Evolutionary conservation across 2,888 invertebrate genomes (phyloP), one percentile per base, ranked within the genome.

Genomic region (Spodoptera picta): DNA sequence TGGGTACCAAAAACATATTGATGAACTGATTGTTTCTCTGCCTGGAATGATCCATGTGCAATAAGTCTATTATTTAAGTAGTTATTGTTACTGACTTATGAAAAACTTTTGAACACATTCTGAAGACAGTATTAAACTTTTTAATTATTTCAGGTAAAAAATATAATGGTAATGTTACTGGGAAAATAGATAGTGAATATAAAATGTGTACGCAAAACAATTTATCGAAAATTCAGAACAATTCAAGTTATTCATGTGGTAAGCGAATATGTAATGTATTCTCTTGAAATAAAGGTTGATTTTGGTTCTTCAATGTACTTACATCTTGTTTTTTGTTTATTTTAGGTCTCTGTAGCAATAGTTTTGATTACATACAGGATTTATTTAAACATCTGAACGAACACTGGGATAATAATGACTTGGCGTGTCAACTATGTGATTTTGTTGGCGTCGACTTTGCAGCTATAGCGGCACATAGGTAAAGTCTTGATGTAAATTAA

Each of bases 381-480:
- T 3, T 52, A 9, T 59, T 14, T 43, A 43, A 49, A 65, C 81
- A 82, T 69, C 67, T 91, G 47, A 68, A 75, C 11, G 77, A 79
- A 23, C 92, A 92, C 70, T 87, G 79, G 77, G 46, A 61, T 2
- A 82, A 81, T n/a, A 85, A 87, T 67, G 81, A 88, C 36, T 79
- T 91, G 43, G 68, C 74, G 14, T 92, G 92, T 73, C 75, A 78
- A 64, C 52, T 84, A 24, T 92, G 92, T 77, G 79, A 84, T 45
- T 92, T 80, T 65, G 62, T 69, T 50, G 90, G 87, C 3, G 68
- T 77, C 48, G 92, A 92, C 67, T 81, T 87, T 44, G 90, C 91
- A n/a, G 86, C 87, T 60, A 83, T 88, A 75, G 54, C 78, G 31
- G 71, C 77, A 2, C 92, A 92, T 76, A 89, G 91, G 90, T 89